Evolutionary conservation across 2,888 invertebrate species (phyloP), one percentile per base, ranked within the genome.

Genomic region (Drosophila meridionalis): DNA sequence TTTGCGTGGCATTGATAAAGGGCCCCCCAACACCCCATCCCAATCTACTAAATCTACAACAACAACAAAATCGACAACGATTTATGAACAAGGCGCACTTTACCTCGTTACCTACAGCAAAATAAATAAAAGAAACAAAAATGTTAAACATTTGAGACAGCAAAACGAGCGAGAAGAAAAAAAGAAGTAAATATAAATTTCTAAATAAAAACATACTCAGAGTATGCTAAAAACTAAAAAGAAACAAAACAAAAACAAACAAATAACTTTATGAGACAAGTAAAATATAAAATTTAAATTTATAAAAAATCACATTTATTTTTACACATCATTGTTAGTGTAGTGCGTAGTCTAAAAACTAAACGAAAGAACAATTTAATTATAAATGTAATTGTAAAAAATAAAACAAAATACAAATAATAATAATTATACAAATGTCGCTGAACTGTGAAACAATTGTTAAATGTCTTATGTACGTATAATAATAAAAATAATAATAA

Each of bases 1-100:
- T 94, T 96, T 59, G 93, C 94, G 55, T 96, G 96, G 96, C 95
- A 96, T 93, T 95, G 92, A 92, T 92, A 79, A 82, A 77, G 36
- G 69, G 63, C 81, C 34, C 11, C 1, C 26, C 26, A 20, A 4
- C 20, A 43, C 0, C 42, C n/a, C 6, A 30, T 3, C 20, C 50
- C 20, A 34, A n/a, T 6, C 20, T 11, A 34, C 50, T 52, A 52
- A 34, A 52, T 52, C 8, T 32, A 32, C 28, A 32, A 52, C 20
- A 52, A 26, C 20, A 20, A 34, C 6, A 12, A 32, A 42, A 55
- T 55, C 53, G 38, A 38, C 53, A 55, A 82, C 79, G 84, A 82
- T 83, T 73, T 82, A 71, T 62, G 48, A 74, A 73, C 69, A 78
- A 90, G 86, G 90, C 90, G 86, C 86, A 86, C 90, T 80, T 84